A percentile compares a stretch with the other conserved stretches of the same genome.
phyloP scores from a whole-genome alignment of 2,888 invertebrate genomes.

The Leptothorax acervorum region DNA sequence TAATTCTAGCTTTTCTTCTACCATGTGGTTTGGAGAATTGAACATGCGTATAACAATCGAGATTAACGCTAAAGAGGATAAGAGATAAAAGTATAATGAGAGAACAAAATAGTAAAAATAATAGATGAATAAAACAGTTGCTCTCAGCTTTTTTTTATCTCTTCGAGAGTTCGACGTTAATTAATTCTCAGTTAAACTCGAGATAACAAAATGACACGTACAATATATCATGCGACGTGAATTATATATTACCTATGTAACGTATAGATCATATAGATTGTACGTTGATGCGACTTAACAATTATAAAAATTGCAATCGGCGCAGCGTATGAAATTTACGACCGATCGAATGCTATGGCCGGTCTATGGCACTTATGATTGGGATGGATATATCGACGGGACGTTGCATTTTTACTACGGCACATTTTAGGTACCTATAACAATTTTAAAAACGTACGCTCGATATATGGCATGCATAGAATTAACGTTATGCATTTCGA shows the following conservation, averaged over 20 bases:
- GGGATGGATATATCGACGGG: neutral
- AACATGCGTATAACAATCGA: neutral
- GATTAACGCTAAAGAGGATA: neutral
- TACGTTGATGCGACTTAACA: neutral
- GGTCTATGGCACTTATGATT: neutral
- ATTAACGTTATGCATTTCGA: constrained; percentile 9
- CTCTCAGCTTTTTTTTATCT: neutral
- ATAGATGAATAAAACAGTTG: neutral
- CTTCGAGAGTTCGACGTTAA: neutral
- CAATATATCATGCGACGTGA: neutral
- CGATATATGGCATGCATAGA: neutral
- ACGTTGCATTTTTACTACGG: constrained; percentile 5
- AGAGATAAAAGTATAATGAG: neutral
- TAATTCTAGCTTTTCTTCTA: neutral
- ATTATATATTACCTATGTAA: neutral
- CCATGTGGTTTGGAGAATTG: neutral
- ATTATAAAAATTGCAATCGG: constrained; percentile 10
- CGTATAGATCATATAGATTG: too few relatives aligned
- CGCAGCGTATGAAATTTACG: constrained; percentile 27
- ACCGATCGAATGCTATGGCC: neutral
- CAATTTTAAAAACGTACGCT: neutral
- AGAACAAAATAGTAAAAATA: neutral
- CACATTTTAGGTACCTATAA: constrained; percentile 36
- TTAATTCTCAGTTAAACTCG: neutral
- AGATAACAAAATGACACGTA: too few relatives aligned